These are phyloP conservation scores for Candoia aspera DNA, from an alignment of 2,113 vertebrate species.

Conservation along the genomic window DNA sequence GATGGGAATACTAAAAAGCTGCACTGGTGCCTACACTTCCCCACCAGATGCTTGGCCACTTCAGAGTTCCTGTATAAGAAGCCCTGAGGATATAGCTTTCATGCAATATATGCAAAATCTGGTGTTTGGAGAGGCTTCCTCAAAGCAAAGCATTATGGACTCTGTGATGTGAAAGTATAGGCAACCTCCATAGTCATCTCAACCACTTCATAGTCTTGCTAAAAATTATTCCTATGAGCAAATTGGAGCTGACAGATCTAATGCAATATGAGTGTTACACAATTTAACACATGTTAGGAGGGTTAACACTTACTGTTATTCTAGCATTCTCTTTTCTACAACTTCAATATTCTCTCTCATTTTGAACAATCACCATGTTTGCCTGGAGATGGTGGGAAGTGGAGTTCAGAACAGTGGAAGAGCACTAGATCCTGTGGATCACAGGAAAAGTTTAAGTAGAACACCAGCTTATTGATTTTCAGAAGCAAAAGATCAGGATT, in stretches of 20 bases:
- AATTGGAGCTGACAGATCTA: neutral
- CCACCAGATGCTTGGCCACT: neutral
- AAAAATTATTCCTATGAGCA: neutral
- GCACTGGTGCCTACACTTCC: neutral
- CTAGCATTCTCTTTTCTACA: neutral
- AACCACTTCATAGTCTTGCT: neutral
- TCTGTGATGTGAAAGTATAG: neutral
- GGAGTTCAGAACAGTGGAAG: neutral
- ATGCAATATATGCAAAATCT: neutral
- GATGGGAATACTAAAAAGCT: neutral
- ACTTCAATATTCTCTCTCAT: neutral
- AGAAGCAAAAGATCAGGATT: neutral
- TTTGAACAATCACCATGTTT: neutral
- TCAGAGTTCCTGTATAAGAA: neutral
- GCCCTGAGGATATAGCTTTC: neutral
- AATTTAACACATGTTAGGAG: neutral
- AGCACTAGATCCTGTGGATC: neutral
- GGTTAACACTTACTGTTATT: neutral
- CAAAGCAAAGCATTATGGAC: neutral
- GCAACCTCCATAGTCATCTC: neutral
- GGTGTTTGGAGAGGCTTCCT: neutral
- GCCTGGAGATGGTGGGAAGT: neutral
- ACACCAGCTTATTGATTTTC: neutral
- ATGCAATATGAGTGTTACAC: neutral
- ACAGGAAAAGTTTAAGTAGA: neutral